Conservation (phyloP, 2,113 vertebrate genomes). For the Oenanthe melanoleuca region DNA sequence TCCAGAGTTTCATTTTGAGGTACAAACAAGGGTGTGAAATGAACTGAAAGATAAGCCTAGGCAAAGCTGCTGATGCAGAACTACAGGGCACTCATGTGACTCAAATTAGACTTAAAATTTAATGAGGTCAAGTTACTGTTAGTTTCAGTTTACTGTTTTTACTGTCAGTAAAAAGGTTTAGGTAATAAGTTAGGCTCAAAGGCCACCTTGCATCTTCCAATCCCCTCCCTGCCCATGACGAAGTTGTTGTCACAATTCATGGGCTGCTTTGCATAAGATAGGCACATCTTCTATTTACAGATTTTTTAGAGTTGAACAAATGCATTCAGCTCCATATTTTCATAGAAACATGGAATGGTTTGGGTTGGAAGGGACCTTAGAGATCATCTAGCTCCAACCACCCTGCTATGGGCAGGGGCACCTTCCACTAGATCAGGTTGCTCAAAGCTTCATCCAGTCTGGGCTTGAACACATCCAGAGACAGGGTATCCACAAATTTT, state of each 20-base stretch:
- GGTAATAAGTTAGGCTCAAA: not conserved
- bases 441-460: not conserved
- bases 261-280: not conserved
- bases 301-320: not conserved
- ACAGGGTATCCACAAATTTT: not conserved
- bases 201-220: not conserved
- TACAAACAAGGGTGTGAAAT: not conserved
- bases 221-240: not conserved
- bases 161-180: not conserved
- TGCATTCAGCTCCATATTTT: not conserved
- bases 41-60: not conserved
- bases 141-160: no score
- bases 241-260: not conserved
- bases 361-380: not conserved
- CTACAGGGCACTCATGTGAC: not conserved
- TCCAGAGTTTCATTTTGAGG: not conserved
- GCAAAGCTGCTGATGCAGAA: not conserved
- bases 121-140: not conserved
- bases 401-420: not conserved
- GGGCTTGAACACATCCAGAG: not conserved
- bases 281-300: rapidly evolving
- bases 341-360: not conserved
- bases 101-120: not conserved
- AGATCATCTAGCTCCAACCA: no score
- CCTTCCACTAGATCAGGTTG: not conserved